A percentile compares a stretch with the other conserved stretches of the same genome.
These are phyloP conservation scores for Caenorhabditis brenneri DNA, from an alignment of 1,140 invertebrate species.

Conservation along the genomic window DNA sequence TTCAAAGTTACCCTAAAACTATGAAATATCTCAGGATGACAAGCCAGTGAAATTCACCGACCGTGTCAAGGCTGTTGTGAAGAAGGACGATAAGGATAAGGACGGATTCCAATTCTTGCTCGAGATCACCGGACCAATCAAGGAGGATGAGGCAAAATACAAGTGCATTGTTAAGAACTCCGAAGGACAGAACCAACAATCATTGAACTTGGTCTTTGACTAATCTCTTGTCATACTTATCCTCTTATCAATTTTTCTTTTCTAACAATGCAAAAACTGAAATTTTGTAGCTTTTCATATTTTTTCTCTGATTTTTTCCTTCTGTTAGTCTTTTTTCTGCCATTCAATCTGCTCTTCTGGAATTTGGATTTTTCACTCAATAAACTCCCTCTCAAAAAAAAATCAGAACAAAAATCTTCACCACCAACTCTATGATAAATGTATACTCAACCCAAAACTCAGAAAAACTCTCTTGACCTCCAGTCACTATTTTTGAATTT, in stretches of 20 bases:
- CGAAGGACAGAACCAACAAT: slow-evolving; percentile 67
- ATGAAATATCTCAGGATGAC: slow-evolving; percentile 64
- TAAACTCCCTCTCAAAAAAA: no score
- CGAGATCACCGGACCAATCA: slow-evolving; percentile 67
- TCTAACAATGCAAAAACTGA: background rate
- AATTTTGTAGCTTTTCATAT: background rate
- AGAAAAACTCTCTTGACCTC: background rate
- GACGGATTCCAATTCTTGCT: slow-evolving; percentile 67
- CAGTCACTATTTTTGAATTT: background rate
- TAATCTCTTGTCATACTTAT: slow-evolving; percentile 42
- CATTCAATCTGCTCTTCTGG: no score
- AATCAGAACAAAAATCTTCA: no score
- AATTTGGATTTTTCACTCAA: no score
- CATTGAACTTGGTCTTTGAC: slow-evolving; percentile 67
- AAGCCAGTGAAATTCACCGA: slow-evolving; percentile 66
- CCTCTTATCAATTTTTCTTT: background rate
- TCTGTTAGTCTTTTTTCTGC: background rate
- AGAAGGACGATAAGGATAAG: slow-evolving; percentile 69
- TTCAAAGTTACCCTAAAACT: background rate
- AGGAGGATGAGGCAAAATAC: slow-evolving; percentile 71
- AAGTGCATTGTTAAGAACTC: slow-evolving; percentile 68
- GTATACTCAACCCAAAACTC: background rate
- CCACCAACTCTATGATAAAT: background rate
- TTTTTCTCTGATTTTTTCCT: background rate
- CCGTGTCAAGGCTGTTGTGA: slow-evolving; percentile 63